Base-by-base conservation (phyloP, 1,140 invertebrate genomes). In the Formica selysi region DNA sequence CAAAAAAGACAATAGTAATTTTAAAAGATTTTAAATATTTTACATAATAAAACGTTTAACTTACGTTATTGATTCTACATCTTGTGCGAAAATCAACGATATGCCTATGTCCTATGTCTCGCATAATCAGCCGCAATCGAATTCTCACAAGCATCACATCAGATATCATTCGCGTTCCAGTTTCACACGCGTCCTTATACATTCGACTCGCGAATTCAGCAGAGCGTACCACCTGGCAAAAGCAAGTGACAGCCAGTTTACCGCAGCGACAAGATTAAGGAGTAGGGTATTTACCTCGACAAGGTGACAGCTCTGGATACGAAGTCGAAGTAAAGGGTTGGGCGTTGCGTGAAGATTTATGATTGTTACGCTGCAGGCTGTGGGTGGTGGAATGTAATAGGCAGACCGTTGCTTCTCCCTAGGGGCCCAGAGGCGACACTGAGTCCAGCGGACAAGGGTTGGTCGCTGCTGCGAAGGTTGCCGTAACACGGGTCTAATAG, bases 401-500 rank as follows among this genome's bases (percentile, higher is more conserved):
- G 85, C 84, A 78, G 85, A 85, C 76, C 83, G 73, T 87, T 64
- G 86, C 62, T 84, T 86, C 48, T 51, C 78, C 86, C 86, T 36
- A n/a, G 86, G 85, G 89, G 85, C 57, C 59, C 51, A 78, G 76
- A 85, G 84, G 90, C 83, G 87, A 91, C 89, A 89, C 86, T 70
- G 76, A 83, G 85, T 86, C 71, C 76, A 11, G 44, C 84, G 59
- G 80, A 87, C 89, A 81, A 86, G 86, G 85, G 85, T 88, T 84
- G 86, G 71, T 67, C 68, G 83, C 62, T 87, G 87, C 78, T 90
- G 76, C 80, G 90, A 85, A 91, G 87, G 86, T 85, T 68, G 78
- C 62, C 85, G 86, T 91, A 92, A 93, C 90, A 88, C 89, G 87
- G 78, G 86, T 92, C 92, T 92, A 93, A 93, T 93, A 90, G 92